Conservation (phyloP, 2,888 invertebrate species). For the Sesamia inferens region DNA sequence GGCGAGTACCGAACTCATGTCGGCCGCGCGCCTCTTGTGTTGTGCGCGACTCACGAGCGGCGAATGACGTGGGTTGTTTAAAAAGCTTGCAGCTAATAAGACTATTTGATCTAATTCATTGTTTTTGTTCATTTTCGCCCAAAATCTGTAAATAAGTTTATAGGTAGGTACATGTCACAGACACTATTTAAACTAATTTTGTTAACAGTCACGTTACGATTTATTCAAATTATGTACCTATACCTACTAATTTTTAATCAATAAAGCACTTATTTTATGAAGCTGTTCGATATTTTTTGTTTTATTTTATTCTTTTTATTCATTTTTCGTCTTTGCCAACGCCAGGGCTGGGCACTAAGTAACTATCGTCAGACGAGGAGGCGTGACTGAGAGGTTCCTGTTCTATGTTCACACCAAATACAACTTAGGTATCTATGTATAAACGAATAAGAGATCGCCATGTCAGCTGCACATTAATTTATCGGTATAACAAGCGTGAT, state of each 20-base stretch:
- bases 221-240: conserved; percentile 80
- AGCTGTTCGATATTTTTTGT: conserved; percentile 80
- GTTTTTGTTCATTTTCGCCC: conserved; percentile 65
- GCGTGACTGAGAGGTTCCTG: neutral
- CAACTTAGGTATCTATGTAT: neutral
- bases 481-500: too few relatives aligned
- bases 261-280: conserved; percentile 89
- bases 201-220: conserved; percentile 79
- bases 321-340: neutral
- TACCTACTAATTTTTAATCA: conserved; percentile 86
- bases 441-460: neutral
- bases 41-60: too few relatives aligned
- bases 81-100: conserved; percentile 63
- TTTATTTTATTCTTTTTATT: conserved; percentile 64
- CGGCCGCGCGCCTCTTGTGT: too few relatives aligned
- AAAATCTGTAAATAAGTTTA: conserved; percentile 77
- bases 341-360: neutral
- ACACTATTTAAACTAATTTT: conserved; percentile 71
- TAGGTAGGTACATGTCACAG: conserved; percentile 62
- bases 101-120: conserved; percentile 63
- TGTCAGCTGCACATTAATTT: too few relatives aligned
- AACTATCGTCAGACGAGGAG: neutral
- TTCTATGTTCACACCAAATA: neutral
- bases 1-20: conserved; percentile 16
- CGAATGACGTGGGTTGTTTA: conserved; percentile 32